Conservation (phyloP, 92 coral and sea anemone genomes). For the Epizoanthus stellaris region DNA sequence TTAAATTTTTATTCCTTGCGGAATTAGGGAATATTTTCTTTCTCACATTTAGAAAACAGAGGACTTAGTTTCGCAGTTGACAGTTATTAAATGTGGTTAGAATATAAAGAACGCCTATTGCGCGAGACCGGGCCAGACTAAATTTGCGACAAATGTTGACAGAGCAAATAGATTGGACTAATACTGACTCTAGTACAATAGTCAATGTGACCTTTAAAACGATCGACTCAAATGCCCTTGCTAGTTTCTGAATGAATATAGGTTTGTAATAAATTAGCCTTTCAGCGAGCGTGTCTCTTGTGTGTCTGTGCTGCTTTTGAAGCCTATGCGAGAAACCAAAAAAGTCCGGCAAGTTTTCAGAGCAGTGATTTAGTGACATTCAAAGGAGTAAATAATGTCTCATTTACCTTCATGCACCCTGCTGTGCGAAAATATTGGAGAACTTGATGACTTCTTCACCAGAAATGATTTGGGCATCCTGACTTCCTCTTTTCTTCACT, state of each 20-base stretch:
- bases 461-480: slow-evolving; percentile 87
- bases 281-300: background rate
- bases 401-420: slow-evolving; percentile 69
- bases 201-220: background rate
- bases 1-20: background rate
- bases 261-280: slow-evolving; percentile 21
- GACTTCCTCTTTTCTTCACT: slow-evolving; percentile 42
- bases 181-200: background rate
- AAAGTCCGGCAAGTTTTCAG: slow-evolving; percentile 8
- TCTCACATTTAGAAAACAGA: background rate
- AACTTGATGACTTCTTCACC: slow-evolving; percentile 76
- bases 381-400: background rate
- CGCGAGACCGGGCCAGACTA: background rate
- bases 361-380: slow-evolving; percentile 49
- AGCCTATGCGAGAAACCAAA: background rate
- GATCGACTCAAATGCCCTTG: background rate
- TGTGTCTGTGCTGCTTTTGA: slow-evolving; percentile 20
- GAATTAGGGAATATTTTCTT: background rate
- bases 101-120: slow-evolving; percentile 21
- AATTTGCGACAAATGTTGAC: slow-evolving; percentile 26
- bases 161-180: slow-evolving; percentile 39
- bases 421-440: slow-evolving; percentile 33
- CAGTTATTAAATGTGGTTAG: background rate
- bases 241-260: background rate
- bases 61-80: background rate